phyloP scores from a whole-genome alignment of 2,113 vertebrate species.

The Sardina pilchardus region DNA sequence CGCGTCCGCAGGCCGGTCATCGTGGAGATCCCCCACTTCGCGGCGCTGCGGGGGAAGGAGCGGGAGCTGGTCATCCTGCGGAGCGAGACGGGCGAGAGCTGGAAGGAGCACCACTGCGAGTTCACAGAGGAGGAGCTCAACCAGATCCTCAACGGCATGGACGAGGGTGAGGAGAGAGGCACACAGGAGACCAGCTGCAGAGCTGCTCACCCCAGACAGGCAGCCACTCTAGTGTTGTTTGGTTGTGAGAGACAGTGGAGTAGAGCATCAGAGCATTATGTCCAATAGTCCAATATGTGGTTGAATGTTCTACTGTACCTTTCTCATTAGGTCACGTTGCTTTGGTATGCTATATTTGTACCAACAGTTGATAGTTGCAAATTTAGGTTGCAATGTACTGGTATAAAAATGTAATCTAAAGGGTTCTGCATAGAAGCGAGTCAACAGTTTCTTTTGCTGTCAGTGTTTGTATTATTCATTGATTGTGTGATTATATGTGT shows the following conservation, averaged over 20 bases:
- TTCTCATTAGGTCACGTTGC: too few relatives aligned
- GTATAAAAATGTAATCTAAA: neutral
- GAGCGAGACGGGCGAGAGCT: conserved; percentile 94
- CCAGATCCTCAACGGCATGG: conserved; percentile 95
- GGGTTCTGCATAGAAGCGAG: neutral
- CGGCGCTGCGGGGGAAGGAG: conserved; percentile 91
- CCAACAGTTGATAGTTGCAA: too few relatives aligned
- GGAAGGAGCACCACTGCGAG: conserved; percentile 98
- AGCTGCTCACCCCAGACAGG: too few relatives aligned
- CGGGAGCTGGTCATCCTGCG: conserved; percentile 93
- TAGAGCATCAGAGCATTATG: too few relatives aligned
- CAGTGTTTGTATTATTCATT: neutral
- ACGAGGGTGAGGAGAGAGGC: conserved; percentile 81
- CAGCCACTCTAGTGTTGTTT: too few relatives aligned
- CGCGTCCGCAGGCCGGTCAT: conserved; percentile 88
- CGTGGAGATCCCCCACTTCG: conserved; percentile 98
- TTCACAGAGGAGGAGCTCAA: conserved; percentile 92
- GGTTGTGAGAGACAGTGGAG: too few relatives aligned
- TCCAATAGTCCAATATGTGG: too few relatives aligned
- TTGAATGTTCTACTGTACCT: too few relatives aligned
- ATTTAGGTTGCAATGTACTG: neutral
- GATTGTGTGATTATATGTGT: neutral
- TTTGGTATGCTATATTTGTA: too few relatives aligned
- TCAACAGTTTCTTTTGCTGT: too few relatives aligned
- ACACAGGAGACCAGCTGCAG: too few relatives aligned